Evolutionary conservation across 2,797 vertebrate genomes (phyloP).

Genomic region (Sebastes umbrosus): DNA sequence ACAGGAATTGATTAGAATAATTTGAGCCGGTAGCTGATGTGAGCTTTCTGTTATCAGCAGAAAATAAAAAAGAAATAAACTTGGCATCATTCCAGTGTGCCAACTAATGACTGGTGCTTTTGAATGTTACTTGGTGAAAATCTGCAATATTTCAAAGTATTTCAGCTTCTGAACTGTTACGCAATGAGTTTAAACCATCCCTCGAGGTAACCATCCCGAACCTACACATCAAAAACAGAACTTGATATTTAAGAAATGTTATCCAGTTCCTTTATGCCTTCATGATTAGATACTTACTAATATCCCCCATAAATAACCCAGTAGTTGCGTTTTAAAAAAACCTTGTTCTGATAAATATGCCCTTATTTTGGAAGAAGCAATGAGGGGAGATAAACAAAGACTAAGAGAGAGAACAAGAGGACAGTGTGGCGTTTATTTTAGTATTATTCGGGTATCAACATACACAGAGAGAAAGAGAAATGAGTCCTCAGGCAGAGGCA

Average conservation of each 20-base stretch:
- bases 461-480: conserved; percentile 1
- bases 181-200: neutral
- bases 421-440: neutral
- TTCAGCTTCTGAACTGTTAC: neutral
- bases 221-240: neutral
- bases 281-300: neutral
- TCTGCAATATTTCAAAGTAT: neutral
- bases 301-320: neutral
- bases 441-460: neutral
- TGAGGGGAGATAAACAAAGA: neutral
- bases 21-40: neutral
- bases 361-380: neutral
- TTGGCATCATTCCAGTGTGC: neutral
- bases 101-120: neutral
- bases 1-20: neutral
- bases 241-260: neutral
- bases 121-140: neutral
- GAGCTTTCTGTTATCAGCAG: neutral
- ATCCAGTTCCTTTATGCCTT: neutral
- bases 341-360: neutral
- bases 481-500: neutral
- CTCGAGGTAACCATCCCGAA: neutral
- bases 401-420: neutral
- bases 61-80: neutral
- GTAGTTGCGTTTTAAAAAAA: neutral